Percentiles rank a stretch among this genome's conserved stretches.
These are phyloP conservation scores for Aspidapion aeneum DNA, from an alignment of 2,888 invertebrate species.

Conservation along the genomic window DNA sequence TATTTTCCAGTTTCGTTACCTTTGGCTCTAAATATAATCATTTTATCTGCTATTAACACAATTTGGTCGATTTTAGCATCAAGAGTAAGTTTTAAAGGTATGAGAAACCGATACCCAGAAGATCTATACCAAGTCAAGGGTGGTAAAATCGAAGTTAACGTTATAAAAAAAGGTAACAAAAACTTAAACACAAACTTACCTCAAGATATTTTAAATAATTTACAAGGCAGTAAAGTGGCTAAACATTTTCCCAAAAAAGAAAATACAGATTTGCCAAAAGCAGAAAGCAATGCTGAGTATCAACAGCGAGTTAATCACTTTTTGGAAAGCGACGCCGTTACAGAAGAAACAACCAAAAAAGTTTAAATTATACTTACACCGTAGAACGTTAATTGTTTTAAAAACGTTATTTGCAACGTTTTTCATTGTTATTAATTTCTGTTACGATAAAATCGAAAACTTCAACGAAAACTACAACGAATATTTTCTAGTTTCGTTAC, in stretches of 20 bases:
- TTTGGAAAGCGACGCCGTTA: conserved; percentile 27
- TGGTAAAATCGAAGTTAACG: conserved; percentile 52
- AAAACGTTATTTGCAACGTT: conserved; percentile 35
- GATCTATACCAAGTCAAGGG: conserved; percentile 49
- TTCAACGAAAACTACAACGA: conserved; percentile 19
- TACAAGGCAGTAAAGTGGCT: conserved; percentile 50
- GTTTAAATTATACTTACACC: too few species aligned
- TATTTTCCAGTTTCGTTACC: conserved; percentile 24
- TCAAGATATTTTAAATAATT: conserved; percentile 54
- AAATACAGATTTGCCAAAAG: conserved; percentile 41
- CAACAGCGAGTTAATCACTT: conserved; percentile 48
- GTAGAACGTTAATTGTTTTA: conserved; percentile 52
- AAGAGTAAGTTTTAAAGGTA: conserved; percentile 59
- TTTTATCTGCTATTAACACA: conserved; percentile 55
- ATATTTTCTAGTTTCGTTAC: conserved; percentile 22
- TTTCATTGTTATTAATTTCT: conserved; percentile 24
- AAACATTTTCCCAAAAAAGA: conserved; percentile 49
- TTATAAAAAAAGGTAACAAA: conserved; percentile 55
- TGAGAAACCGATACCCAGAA: conserved; percentile 59
- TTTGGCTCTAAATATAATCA: conserved; percentile 53
- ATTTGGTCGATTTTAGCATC: conserved; percentile 60
- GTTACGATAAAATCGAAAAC: conserved; percentile 23
- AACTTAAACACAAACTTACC: conserved; percentile 51
- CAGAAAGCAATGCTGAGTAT: conserved; percentile 48
- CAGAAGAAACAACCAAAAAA: conserved; percentile 14